Conservation (phyloP, 1,140 invertebrate species). For the Lordiphosa collinella region DNA sequence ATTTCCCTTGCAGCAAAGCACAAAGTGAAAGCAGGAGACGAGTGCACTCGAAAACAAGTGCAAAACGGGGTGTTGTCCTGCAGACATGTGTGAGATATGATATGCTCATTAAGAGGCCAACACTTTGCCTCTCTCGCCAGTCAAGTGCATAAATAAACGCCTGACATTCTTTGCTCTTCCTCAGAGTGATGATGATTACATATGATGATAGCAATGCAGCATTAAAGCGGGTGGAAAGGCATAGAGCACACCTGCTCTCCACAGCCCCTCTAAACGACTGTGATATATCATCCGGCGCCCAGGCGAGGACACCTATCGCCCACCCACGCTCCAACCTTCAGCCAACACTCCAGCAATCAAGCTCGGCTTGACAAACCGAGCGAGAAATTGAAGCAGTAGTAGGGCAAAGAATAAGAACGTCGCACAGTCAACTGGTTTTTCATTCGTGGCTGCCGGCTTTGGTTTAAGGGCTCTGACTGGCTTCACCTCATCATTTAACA, state of each 20-base stretch:
- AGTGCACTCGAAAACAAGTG: slow-evolving; percentile 28
- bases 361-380: slow-evolving; percentile 13
- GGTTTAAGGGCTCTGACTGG: background rate
- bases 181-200: slow-evolving; percentile 45
- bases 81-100: slow-evolving; percentile 65
- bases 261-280: slow-evolving; percentile 31
- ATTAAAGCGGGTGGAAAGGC: slow-evolving; percentile 55
- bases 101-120: slow-evolving; percentile 58
- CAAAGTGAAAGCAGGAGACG: no score
- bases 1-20: no score
- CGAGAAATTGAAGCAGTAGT: slow-evolving; percentile 46
- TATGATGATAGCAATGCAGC: slow-evolving; percentile 45
- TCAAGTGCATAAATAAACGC: slow-evolving; percentile 73
- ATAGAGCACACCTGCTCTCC: slow-evolving; percentile 49
- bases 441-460: background rate
- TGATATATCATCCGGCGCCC: slow-evolving; percentile 49
- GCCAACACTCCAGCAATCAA: slow-evolving; percentile 19
- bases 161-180: slow-evolving; percentile 20
- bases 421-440: slow-evolving; percentile 20
- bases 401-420: slow-evolving; percentile 13
- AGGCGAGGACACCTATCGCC: slow-evolving; percentile 21
- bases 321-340: slow-evolving; percentile 9
- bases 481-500: slow-evolving; percentile 1
- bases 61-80: slow-evolving; percentile 37
- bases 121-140: slow-evolving; percentile 23